Evolutionary conservation across 2,797 vertebrate species (phyloP).

Genomic region (Dendrocincla tyrannina): DNA sequence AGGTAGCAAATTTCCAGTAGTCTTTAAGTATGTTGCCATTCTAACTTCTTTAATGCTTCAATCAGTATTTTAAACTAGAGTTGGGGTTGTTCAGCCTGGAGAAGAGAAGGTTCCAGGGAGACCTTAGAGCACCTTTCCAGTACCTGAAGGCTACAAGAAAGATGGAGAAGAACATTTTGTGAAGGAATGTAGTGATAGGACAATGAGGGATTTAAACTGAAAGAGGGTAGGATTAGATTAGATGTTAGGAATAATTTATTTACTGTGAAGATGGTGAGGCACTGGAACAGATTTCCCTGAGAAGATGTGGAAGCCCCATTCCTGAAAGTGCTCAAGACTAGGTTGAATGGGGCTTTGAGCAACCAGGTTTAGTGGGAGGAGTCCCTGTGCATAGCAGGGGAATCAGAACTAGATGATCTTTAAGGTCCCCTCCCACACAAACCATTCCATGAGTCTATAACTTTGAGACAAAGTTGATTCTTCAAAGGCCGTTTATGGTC

Average conservation of each 20-base stretch:
- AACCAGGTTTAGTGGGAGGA: background rate
- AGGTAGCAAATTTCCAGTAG: background rate
- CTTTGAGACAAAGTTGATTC: background rate
- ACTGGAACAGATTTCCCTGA: background rate
- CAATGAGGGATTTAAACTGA: background rate
- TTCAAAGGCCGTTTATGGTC: background rate
- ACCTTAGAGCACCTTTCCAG: background rate
- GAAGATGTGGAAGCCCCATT: background rate
- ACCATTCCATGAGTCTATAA: background rate
- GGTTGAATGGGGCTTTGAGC: background rate
- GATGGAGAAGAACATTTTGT: background rate
- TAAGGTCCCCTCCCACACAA: background rate
- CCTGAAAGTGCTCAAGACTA: no score
- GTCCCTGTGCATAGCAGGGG: rapidly evolving
- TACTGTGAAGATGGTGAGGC: rapidly evolving
- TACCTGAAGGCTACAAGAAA: background rate
- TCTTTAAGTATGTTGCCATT: background rate
- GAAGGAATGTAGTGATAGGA: background rate
- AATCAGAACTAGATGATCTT: background rate
- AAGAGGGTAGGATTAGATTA: background rate
- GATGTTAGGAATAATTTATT: background rate
- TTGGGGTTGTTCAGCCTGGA: background rate
- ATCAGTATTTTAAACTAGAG: background rate
- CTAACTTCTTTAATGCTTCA: background rate
- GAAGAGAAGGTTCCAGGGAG: background rate